These are phyloP conservation scores for Boloria euphrosyne DNA, from an alignment of 2,888 invertebrate genomes.

Conservation along the genomic window DNA sequence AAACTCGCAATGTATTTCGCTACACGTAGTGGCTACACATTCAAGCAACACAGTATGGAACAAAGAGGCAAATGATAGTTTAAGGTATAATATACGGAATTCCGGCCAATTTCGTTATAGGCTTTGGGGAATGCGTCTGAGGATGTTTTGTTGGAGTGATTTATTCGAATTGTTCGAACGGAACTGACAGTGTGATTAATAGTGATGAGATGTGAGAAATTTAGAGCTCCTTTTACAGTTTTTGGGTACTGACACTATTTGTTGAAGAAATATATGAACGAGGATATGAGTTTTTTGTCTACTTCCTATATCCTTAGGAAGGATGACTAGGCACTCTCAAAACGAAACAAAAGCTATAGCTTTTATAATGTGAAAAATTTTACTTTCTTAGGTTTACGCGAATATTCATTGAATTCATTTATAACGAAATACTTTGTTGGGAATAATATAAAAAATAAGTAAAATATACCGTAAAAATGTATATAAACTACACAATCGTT, in stretches of 20 bases:
- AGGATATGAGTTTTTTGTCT: too few species aligned
- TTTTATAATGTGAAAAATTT: too few species aligned
- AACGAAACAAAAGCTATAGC: too few species aligned
- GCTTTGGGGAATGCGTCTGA: slow-evolving; percentile 57
- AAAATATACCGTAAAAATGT: too few species aligned
- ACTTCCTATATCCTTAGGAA: too few species aligned
- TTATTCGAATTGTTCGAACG: slow-evolving; percentile 32
- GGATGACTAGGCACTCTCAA: too few species aligned
- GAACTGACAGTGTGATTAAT: slow-evolving; percentile 31
- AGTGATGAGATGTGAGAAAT: slow-evolving; percentile 18
- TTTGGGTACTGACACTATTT: not conserved
- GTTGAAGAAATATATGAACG: slow-evolving; percentile 16
- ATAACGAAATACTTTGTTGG: too few species aligned
- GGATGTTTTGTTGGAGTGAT: slow-evolving; percentile 37
- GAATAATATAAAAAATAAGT: too few species aligned
- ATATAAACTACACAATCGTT: too few species aligned
- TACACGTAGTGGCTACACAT: not conserved
- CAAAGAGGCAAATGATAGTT: slow-evolving; percentile 55
- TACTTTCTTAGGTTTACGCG: too few species aligned
- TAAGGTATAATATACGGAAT: slow-evolving; percentile 62
- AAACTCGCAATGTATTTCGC: slow-evolving; percentile 31
- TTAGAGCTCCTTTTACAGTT: slow-evolving; percentile 17
- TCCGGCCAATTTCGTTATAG: slow-evolving; percentile 54
- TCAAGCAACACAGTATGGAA: slow-evolving; percentile 9
- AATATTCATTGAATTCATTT: too few species aligned